phyloP scores from a whole-genome alignment of 2,797 vertebrate genomes.

The Catamblyrhynchus diadema region DNA sequence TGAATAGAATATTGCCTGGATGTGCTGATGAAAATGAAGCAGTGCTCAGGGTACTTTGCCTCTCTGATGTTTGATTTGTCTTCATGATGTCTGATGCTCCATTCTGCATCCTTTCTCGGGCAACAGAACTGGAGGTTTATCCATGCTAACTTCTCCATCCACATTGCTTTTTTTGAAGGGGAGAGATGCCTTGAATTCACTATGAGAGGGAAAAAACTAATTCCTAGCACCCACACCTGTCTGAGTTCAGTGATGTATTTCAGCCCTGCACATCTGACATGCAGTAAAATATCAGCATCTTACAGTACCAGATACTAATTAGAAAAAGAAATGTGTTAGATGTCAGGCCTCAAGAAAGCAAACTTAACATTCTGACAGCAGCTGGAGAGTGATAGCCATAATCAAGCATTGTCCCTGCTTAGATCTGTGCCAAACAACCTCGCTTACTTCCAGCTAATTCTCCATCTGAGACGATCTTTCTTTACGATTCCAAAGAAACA shows the following conservation, averaged over 20 bases:
- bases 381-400: conserved; percentile 63
- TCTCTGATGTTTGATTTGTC: not conserved
- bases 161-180: not conserved
- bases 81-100: no score
- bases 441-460: conserved; percentile 55
- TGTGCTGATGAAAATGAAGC: not conserved
- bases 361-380: conserved; percentile 61
- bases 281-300: conserved; percentile 13
- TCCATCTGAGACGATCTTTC: conserved; percentile 12
- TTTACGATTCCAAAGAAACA: conserved; percentile 1
- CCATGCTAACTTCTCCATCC: not conserved
- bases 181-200: not conserved
- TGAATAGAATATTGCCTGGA: not conserved
- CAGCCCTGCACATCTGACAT: not conserved
- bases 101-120: not conserved
- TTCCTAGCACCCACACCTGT: not conserved
- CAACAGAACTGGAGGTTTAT: not conserved
- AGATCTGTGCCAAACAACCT: conserved; percentile 52
- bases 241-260: conserved; percentile 17
- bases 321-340: conserved; percentile 39
- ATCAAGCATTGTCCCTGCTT: conserved; percentile 60
- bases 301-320: conserved; percentile 28
- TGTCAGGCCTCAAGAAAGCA: conserved; percentile 16
- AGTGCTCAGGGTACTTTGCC: not conserved
- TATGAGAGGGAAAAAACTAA: not conserved